Evolutionary conservation across 2,888 invertebrate genomes (phyloP), one percentile per base, ranked within the genome.

Genomic region (Drosophila pseudotalamancana): DNA sequence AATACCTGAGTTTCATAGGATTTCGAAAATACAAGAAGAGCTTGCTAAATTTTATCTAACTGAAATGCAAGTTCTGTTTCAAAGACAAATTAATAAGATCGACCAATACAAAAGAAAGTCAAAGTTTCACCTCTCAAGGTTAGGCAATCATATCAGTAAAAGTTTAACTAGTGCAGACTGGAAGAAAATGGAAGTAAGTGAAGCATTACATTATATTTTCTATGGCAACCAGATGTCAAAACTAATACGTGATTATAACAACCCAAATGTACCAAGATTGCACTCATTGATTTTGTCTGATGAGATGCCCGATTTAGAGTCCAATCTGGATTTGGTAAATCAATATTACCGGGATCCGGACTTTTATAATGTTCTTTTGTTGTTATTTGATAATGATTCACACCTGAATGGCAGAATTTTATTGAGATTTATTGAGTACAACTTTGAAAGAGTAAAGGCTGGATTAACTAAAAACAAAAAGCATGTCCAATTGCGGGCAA

Each of bases 281-380:
- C 18, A 32, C 3, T 8, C 9, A 1, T 0, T 77, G 23, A 23
- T 74, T 11, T 39, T 54, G 39, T 4, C n/a, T 0, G 42, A 39
- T 0, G n/a, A 21, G 0, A 6, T 54, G 25, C 73, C 74, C 0
- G 2, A 5, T 4, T 5, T 2, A 0, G 9, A 0, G 4, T 9
- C 31, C 0, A 56, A 51, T 3, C 9, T 11, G 1, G 18, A 40
- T 1, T 4, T 72, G 4, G 11, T 72, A 0, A 32, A 9, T 4
- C 18, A 34, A 12, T 77, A 75, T 11, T 16, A 5, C n/a, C 8
- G 0, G 0, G 59, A 74, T 50, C 55, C 55, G 4, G 12, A 62
- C 0, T 39, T 46, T 39, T 75, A 43, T 23, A 69, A 69, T 40
- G 11, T 60, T 12, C 35, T 77, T 0, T 11, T 74, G 6, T 11